A percentile compares a stretch with the other conserved stretches of the same genome.
phyloP scores from a whole-genome alignment of 2,888 invertebrate species.

The Pandemis corylana region DNA sequence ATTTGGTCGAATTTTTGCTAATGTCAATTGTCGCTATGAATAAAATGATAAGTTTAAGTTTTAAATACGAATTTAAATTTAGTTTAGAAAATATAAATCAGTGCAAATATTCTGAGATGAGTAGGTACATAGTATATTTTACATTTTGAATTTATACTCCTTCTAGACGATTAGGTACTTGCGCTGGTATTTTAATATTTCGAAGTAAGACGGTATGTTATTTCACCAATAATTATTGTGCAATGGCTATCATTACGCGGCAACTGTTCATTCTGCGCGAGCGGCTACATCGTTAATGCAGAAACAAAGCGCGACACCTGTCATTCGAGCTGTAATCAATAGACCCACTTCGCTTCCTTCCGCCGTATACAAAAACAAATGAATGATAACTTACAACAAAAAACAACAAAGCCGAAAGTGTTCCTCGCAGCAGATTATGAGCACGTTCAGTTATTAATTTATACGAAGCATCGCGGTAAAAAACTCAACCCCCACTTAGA shows the following conservation, averaged over 20 bases:
- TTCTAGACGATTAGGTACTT: too few relatives aligned
- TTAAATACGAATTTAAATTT: too few relatives aligned
- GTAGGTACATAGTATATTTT: too few relatives aligned
- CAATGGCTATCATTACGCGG: conserved; percentile 38
- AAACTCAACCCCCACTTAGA: conserved; percentile 80
- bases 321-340: conserved; percentile 74
- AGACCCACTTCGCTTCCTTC: conserved; percentile 77
- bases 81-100: too few relatives aligned
- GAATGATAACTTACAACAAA: conserved; percentile 71
- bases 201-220: not conserved
- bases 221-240: conserved; percentile 29
- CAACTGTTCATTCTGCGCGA: conserved; percentile 44
- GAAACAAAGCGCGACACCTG: conserved; percentile 70
- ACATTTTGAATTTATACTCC: too few relatives aligned
- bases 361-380: conserved; percentile 79
- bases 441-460: conserved; percentile 85
- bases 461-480: conserved; percentile 80
- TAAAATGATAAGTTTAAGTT: too few relatives aligned
- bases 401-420: conserved; percentile 83
- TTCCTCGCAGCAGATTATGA: conserved; percentile 82
- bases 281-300: conserved; percentile 45
- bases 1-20: too few relatives aligned
- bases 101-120: too few relatives aligned
- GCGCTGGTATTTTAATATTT: not conserved
- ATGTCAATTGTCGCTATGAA: too few relatives aligned